These are phyloP conservation scores for Catocala nupta DNA, from an alignment of 2,888 invertebrate species.

Conservation along the genomic window DNA sequence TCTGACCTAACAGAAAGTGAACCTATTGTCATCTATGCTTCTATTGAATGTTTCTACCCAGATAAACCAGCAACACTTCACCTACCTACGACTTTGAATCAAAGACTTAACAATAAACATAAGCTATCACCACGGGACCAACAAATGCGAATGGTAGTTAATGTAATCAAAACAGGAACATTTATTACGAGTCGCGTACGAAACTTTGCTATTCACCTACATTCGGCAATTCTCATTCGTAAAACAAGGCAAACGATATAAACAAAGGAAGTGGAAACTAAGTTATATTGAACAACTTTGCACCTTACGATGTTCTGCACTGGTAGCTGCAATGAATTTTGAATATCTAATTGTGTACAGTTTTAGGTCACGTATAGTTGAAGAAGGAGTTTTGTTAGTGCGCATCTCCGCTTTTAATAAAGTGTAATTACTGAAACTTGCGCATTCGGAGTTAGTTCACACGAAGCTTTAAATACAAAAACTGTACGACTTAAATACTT, in stretches of 20 bases:
- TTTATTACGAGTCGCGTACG: constrained; percentile 40
- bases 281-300: constrained; percentile 68
- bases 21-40: too few relatives aligned
- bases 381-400: constrained; percentile 20
- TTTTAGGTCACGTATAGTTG: constrained; percentile 43
- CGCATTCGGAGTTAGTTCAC: neutral
- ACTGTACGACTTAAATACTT: too few relatives aligned
- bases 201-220: constrained; percentile 57
- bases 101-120: too few relatives aligned
- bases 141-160: constrained; percentile 12
- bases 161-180: constrained; percentile 38
- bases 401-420: constrained; percentile 13
- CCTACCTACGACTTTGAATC: neutral
- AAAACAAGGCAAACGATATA: constrained; percentile 62
- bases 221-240: constrained; percentile 56
- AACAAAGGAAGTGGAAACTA: constrained; percentile 62
- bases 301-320: constrained; percentile 51
- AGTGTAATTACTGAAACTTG: constrained; percentile 6
- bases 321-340: constrained; percentile 52
- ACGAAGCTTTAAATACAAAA: constrained; percentile 2
- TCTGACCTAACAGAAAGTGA: too few relatives aligned
- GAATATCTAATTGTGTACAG: constrained; percentile 50
- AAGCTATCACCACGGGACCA: too few relatives aligned
- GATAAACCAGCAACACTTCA: neutral
- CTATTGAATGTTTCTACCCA: too few relatives aligned